These are phyloP conservation scores for Acrossocheilus fasciatus DNA, from an alignment of 2,797 vertebrate genomes.

Conservation along the genomic window DNA sequence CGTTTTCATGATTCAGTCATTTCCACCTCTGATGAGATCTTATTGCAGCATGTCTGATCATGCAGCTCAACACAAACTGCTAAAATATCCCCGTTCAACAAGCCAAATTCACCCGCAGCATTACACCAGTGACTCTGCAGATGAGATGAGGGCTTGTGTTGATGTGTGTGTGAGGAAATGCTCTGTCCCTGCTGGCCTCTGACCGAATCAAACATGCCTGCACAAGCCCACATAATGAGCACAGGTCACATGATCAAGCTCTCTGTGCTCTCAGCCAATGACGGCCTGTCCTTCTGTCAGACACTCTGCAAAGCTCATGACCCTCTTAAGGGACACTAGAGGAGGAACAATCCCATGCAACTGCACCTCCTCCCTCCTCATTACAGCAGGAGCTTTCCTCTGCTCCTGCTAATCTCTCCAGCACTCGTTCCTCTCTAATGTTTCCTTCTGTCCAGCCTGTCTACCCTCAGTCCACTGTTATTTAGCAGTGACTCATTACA, in stretches of 20 bases:
- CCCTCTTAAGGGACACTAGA: not conserved
- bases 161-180: not conserved
- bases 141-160: constrained; percentile 1
- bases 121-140: constrained; percentile 4
- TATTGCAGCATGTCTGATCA: not conserved
- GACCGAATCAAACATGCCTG: constrained; percentile 62
- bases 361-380: not conserved
- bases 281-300: not conserved
- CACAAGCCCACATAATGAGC: constrained; percentile 61
- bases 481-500: not conserved
- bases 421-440: not conserved
- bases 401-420: not conserved
- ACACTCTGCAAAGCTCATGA: constrained; percentile 10
- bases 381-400: not conserved
- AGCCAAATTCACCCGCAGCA: not conserved
- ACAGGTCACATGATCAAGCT: constrained; percentile 47
- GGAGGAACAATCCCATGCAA: constrained; percentile 11
- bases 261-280: constrained; percentile 40
- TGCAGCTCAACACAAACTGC: not conserved
- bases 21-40: not conserved
- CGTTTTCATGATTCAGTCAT: not conserved
- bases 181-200: constrained; percentile 36
- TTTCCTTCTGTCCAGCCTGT: not conserved
- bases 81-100: not conserved
- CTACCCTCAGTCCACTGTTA: not conserved